Evolutionary conservation across 2,888 invertebrate species (phyloP), one percentile per base, ranked within the genome.

Genomic region (Ormyrus nitidulus): DNA sequence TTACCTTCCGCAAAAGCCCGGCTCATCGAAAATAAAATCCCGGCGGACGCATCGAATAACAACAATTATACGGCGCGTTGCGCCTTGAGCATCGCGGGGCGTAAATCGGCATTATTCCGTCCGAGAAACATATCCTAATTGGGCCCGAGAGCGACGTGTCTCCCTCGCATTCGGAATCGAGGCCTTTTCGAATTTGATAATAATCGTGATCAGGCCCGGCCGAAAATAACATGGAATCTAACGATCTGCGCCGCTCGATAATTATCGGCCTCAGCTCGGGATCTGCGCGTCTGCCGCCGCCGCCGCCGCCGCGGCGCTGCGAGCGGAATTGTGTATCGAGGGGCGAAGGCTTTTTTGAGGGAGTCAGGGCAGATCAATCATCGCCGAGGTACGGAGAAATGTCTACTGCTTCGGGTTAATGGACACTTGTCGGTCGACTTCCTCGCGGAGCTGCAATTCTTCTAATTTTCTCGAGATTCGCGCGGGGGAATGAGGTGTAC

Each of bases 161-260:
- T 9, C 65, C 58, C 58, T 51, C 51, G 51, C 13, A 49, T 19
- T 34, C 34, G 58, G 51, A 6, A 34, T n/a, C 56, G 46, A 53
- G 13, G 70, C 65, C 68, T 82, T 81, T 86, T 86, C 85, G 86
- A 87, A 86, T 88, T 84, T 84, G 85, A 86, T 88, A 88, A 88
- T 88, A 84, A 88, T 88, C 88, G 87, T 87, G 87, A 88, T 88
- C 87, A 86, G 76, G 53, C 83, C 8, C 53, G 6, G 72, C 46
- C 68, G 73, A 81, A 88, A 88, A 88, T 88, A 88, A 88, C 86
- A 88, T 88, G 86, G 86, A 87, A 87, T 88, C 86, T 86, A 84
- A 82, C 73, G 81, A 79, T 77, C 81, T 19, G 62, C 34, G 78
- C 11, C 9, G 49, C 44, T 48, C 68, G 76, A 77, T 80, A 80